Base-by-base conservation (phyloP, 2,113 vertebrate species). In the Lycaon pictus region DNA sequence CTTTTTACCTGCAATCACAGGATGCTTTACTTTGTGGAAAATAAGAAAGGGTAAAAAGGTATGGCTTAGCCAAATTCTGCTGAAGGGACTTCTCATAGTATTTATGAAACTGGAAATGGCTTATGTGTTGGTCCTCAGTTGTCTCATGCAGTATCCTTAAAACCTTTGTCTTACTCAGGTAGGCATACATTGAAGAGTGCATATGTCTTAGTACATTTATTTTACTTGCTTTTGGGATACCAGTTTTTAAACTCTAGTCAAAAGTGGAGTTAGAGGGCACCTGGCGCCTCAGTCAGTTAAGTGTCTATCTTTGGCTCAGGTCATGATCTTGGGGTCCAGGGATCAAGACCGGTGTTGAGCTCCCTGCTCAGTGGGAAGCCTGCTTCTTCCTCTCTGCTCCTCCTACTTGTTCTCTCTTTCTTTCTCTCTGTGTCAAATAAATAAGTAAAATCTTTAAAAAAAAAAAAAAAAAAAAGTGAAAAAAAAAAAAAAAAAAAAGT, bases 61-160 rank as follows among this genome's bases (percentile, higher is more conserved):
- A 17, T 58, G 71, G 58, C 15, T 87, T 92, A 62, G 27, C 53
- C 51, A 95, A 55, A 96, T 85, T 95, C 25, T 81, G 29, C 32
- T 23, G 80, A 90, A 35, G 25, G 20, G 51, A 77, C 53, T 74
- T 69, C 53, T 71, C n/a, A 1, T 87, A 58, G 69, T 80, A 72
- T 90, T 79, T 93, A 72, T 53, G 48, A 96, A 93, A 60, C 19
- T 90, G 79, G 63, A 91, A 56, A 74, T 93, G 71, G 82, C 77
- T 37, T 69, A 56, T 11, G 12, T 91, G 6, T 82, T 67, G 7
- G 6, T n/a, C 13, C 7, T 60, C 2, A 23, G 17, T 74, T 76
- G 80, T 72, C 93, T 82, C 63, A 67, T 95, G 43, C 20, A 17
- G 58, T 97, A 20, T 77, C 43, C n/a, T 91, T 74, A 84, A 63